Evolutionary conservation across 2,888 invertebrate genomes (phyloP).

Genomic region (Cryptocheilus praepositus): DNA sequence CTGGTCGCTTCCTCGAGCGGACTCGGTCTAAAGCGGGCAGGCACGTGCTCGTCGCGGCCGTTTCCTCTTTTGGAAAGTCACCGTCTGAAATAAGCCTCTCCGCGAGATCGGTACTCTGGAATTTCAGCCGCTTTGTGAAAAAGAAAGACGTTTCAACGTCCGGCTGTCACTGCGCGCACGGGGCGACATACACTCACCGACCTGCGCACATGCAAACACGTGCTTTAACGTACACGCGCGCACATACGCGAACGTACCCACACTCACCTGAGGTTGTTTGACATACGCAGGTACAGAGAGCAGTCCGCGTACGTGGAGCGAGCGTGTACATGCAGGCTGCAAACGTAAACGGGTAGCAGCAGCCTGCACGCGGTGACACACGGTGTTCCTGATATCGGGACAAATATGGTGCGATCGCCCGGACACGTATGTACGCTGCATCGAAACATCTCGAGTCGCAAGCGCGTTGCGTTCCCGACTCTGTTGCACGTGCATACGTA

Average conservation of each 20-base stretch:
- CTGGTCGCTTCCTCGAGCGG: not conserved
- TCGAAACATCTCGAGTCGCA: not conserved
- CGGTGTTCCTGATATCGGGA: slow-evolving; percentile 47
- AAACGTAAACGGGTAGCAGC: slow-evolving; percentile 1
- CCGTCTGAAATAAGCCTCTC: slow-evolving; percentile 3
- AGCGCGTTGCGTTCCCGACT: not conserved
- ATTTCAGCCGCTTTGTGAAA: slow-evolving; percentile 1
- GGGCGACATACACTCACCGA: no score
- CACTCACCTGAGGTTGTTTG: no score
- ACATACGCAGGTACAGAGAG: not conserved
- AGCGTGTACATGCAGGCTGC: no score
- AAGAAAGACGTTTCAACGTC: slow-evolving; percentile 4
- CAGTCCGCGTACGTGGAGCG: not conserved
- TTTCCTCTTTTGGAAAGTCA: slow-evolving; percentile 5
- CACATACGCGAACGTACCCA: not conserved
- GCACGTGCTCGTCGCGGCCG: not conserved
- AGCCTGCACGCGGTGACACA: slow-evolving; percentile 17
- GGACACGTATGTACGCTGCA: slow-evolving; percentile 21
- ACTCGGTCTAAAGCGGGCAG: not conserved
- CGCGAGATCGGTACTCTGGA: slow-evolving; percentile 3
- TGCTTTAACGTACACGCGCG: no score
- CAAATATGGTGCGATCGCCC: slow-evolving; percentile 52
- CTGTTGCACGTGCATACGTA: slow-evolving; percentile 7
- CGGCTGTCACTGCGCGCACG: not conserved
- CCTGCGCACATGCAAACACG: not conserved